phyloP scores from a whole-genome alignment of 2,113 vertebrate genomes.

The Menidia beryllina region DNA sequence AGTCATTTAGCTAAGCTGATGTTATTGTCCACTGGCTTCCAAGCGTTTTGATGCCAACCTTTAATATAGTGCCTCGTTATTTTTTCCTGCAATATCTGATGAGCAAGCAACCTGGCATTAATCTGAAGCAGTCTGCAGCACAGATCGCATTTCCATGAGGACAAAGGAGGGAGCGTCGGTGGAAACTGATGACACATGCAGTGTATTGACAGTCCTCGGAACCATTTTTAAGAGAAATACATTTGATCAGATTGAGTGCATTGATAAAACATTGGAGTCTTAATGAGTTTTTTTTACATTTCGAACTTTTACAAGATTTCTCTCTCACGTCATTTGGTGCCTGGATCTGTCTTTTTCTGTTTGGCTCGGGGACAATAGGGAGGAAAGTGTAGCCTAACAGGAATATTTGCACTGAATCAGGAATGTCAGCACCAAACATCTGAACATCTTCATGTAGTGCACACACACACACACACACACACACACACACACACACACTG shows the following conservation, averaged over 20 bases:
- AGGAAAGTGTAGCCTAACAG: constrained; percentile 34
- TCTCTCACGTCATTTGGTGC: neutral
- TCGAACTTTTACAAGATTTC: constrained; percentile 7
- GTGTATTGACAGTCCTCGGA: constrained; percentile 22
- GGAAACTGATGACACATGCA: constrained; percentile 55
- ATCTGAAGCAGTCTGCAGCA: constrained; percentile 46
- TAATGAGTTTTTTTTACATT: constrained; percentile 14
- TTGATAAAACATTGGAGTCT: neutral
- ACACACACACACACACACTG: neutral
- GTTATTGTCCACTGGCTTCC: constrained; percentile 29
- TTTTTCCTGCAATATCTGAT: constrained; percentile 40
- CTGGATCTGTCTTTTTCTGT: neutral
- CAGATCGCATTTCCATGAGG: constrained; percentile 43
- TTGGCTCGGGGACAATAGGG: constrained; percentile 21
- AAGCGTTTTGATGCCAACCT: constrained; percentile 32
- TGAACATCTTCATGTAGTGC: neutral
- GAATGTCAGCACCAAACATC: constrained; percentile 36
- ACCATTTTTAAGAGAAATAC: constrained; percentile 40
- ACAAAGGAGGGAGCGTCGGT: constrained; percentile 17
- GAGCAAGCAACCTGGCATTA: constrained; percentile 50
- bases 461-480: neutral
- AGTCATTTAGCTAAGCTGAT: constrained; percentile 42
- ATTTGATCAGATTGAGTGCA: constrained; percentile 8
- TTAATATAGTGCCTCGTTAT: constrained; percentile 32
- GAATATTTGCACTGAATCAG: constrained; percentile 50